Evolutionary conservation across 53 echinoderm and acorn worm species (phyloP), one percentile per base, ranked within the genome.

Genomic region (Paelopatides confundens): DNA sequence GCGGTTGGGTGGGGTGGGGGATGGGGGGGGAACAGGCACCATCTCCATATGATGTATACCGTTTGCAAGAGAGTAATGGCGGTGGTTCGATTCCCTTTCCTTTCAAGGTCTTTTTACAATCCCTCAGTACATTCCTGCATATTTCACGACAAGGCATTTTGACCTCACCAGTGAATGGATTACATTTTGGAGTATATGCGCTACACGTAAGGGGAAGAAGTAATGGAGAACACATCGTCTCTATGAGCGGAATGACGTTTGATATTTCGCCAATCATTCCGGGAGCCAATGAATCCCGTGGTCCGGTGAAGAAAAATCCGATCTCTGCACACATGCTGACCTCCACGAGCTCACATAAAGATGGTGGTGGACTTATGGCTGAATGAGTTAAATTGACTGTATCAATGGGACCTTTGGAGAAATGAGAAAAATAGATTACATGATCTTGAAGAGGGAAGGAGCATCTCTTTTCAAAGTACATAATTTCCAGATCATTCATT

Each of bases 161-260:
- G 3, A 54, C 63, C 4, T 65, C 82, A 9, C 86, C 86, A n/a
- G 86, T 90, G 46, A 12, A 17, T 4, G 90, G 83, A 31, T 87
- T 85, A 35, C 91, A 95, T 58, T 43, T 90, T 0, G 95, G 95
- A 11, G 88, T 28, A 70, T 81, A 85, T 0, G 70, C 40, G 4
- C 86, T 86, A 50, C 95, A 95, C 3, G 92, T 54, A n/a, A 92
- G 69, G 0, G 82, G 86, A 21, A 74, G 35, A 27, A 90, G 36
- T 35, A 90, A 81, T 10, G 79, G 85, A 13, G 95, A 95, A 29
- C 95, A 92, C 6, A 66, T 69, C 2, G 81, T 47, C 14, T 85
- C 9, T 62, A 95, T 76, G 0, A 95, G 68, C 2, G 78, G 51
- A 15, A 52, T 32, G 24, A 30, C 6, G 30, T 49, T 31, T 9